Evolutionary conservation across 2,888 invertebrate genomes (phyloP), one percentile per base, ranked within the genome.

Genomic region (Aphodius granarius): DNA sequence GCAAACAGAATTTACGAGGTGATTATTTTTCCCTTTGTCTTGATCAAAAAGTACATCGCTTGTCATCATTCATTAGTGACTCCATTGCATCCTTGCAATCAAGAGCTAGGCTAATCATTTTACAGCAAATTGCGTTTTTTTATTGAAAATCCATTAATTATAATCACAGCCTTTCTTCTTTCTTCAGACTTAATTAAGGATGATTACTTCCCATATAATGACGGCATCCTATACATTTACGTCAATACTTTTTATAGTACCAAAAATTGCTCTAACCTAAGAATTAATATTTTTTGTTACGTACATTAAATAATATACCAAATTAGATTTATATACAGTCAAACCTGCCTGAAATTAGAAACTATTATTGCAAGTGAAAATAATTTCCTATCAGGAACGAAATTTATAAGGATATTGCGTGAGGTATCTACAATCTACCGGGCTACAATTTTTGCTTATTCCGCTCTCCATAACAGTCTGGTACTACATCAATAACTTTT

Each of bases 401-500:
- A 43, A 43, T 43, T 43, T 43, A 43, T 43, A 43, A 43, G 2
- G 43, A 43, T 43, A 43, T 43, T 43, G 43, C 43, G 43, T 43
- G 43, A 43, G 43, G 43, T 43, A 43, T 43, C 43, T 43, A 1
- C 43, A 43, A 43, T 43, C 43, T 43, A 43, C 3, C 43, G 43
- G n/a, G 6, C 43, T 43, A 43, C 1, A 43, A 43, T 43, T 43
- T 43, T 43, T 43, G 43, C 43, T 43, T 43, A 43, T 43, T 43
- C 23, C 23, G 23, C 23, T 23, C 43, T 43, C 43, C 13, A 43
- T 43, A 43, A 43, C 43, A 43, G 43, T 43, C 43, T 43, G 43
- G 43, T 19, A 72, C 20, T 63, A 43, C 19, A 72, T 72, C 72
- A 72, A 63, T 72, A 62, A 23, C 72, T 72, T 72, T 72, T 72